phyloP scores from a whole-genome alignment of 2,888 invertebrate species.

The Acanthosepion lycidas region DNA sequence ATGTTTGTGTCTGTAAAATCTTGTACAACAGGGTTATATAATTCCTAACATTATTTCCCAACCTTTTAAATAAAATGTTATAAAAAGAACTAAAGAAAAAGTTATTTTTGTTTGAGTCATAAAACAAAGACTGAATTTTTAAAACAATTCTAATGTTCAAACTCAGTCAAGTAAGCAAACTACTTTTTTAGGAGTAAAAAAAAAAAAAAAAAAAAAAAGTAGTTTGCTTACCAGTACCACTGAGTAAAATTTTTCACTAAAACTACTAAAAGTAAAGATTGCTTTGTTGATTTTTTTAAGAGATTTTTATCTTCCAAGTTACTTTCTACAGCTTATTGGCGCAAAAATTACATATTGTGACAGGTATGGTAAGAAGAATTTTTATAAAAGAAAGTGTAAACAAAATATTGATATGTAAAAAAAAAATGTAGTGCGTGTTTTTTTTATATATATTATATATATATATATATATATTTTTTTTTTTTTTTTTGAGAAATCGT shows the following conservation, averaged over 20 bases:
- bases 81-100: not conserved
- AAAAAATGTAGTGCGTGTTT: too few species aligned
- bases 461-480: too few species aligned
- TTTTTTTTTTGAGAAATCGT: too few species aligned
- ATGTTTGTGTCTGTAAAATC: not conserved
- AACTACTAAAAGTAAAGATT: not conserved
- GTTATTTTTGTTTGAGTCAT: not conserved
- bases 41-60: not conserved
- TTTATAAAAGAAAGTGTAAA: not conserved
- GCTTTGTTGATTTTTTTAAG: not conserved
- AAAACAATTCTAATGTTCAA: too few species aligned
- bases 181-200: not conserved
- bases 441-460: too few species aligned
- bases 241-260: too few species aligned
- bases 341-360: not conserved
- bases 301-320: too few species aligned
- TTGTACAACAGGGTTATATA: not conserved
- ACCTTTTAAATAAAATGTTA: not conserved
- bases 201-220: not conserved
- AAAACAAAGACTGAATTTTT: not conserved
- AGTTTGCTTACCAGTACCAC: too few species aligned
- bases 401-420: not conserved
- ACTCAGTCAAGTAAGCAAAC: too few species aligned
- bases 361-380: not conserved
- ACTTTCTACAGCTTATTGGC: not conserved